Percentiles rank a stretch among this genome's conserved stretches.
phyloP scores from a whole-genome alignment of 1,140 invertebrate species.

The Lethocerus indicus region DNA sequence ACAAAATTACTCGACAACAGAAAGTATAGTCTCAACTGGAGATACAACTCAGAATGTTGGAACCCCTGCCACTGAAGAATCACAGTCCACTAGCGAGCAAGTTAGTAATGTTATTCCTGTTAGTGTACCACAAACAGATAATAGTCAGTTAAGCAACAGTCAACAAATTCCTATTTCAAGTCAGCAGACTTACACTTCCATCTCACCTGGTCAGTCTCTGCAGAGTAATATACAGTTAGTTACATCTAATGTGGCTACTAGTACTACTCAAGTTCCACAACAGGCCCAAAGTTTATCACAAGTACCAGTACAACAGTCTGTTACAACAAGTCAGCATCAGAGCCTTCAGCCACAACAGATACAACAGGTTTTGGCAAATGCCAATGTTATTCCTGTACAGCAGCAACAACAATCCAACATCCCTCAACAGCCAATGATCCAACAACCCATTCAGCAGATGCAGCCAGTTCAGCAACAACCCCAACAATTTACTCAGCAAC shows the following conservation, averaged over 20 bases:
- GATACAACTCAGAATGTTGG: too few relatives aligned
- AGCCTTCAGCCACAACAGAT: slow-evolving; percentile 34
- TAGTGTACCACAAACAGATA: slow-evolving; percentile 11
- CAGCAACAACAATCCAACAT: slow-evolving; percentile 30
- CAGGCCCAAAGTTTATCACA: slow-evolving; percentile 22
- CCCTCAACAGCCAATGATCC: slow-evolving; percentile 29
- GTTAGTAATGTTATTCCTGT: not conserved
- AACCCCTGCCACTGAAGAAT: not conserved
- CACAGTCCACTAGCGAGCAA: not conserved
- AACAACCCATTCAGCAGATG: too few relatives aligned
- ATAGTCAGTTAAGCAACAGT: slow-evolving; percentile 12
- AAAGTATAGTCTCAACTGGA: too few relatives aligned
- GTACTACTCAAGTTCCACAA: slow-evolving; percentile 27
- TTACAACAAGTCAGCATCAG: slow-evolving; percentile 21
- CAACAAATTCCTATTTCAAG: slow-evolving; percentile 26
- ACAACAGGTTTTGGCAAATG: slow-evolving; percentile 31
- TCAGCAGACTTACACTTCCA: slow-evolving; percentile 18
- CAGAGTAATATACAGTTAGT: slow-evolving; percentile 18
- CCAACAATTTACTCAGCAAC: slow-evolving; percentile 7
- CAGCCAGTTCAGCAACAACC: slow-evolving; percentile 19
- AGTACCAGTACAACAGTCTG: slow-evolving; percentile 23
- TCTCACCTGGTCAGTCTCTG: slow-evolving; percentile 22
- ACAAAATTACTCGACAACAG: not conserved
- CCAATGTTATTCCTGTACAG: slow-evolving; percentile 20
- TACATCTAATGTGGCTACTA: slow-evolving; percentile 24